Evolutionary conservation across 2,797 vertebrate species (phyloP).

Genomic region (Pygocentrus nattereri): DNA sequence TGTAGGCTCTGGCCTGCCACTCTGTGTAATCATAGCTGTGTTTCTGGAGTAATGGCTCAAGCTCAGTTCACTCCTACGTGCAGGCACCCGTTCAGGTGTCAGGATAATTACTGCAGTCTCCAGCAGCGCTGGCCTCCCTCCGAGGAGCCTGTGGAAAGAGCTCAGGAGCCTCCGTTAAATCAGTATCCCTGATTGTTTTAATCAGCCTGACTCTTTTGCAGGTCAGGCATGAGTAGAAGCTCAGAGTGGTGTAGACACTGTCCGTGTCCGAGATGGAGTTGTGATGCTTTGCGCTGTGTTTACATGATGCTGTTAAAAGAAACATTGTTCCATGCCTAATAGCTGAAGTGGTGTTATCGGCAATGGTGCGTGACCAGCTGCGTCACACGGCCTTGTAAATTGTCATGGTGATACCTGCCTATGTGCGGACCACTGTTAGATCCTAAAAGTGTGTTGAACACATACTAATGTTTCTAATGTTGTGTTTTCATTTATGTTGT

Average conservation of each 20-base stretch:
- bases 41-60: too few relatives aligned
- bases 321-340: too few relatives aligned
- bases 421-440: too few relatives aligned
- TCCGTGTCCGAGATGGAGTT: not conserved
- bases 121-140: constrained; percentile 46
- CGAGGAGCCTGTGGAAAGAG: not conserved
- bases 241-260: not conserved
- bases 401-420: too few relatives aligned
- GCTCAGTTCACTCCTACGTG: not conserved
- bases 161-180: not conserved
- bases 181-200: not conserved
- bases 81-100: constrained; percentile 45
- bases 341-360: too few relatives aligned
- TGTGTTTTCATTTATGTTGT: too few relatives aligned
- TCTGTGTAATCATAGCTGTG: not conserved
- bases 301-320: too few relatives aligned
- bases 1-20: not conserved
- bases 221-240: not conserved
- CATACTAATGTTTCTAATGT: too few relatives aligned
- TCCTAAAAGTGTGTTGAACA: too few relatives aligned
- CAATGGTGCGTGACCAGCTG: too few relatives aligned
- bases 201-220: not conserved
- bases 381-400: too few relatives aligned
- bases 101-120: constrained; percentile 50
- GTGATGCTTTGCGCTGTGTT: too few relatives aligned